Evolutionary conservation across 2,797 vertebrate species (phyloP).

Genomic region (Tenualosa ilisha): DNA sequence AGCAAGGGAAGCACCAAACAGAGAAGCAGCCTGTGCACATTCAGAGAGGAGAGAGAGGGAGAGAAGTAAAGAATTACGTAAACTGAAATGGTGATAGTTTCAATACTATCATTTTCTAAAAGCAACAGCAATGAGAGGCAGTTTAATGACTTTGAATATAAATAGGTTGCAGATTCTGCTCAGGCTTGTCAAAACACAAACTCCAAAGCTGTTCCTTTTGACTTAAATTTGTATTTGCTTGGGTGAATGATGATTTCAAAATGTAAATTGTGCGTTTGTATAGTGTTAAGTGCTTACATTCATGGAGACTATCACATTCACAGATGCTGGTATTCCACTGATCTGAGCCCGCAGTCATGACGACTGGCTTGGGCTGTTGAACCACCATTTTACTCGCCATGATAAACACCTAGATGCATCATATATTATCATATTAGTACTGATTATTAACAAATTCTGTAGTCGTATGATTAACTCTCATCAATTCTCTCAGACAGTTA

Average conservation of each 20-base stretch:
- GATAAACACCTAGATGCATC: slow-evolving; percentile 15
- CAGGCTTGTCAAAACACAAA: background rate
- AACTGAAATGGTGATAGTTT: no score
- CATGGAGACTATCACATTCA: slow-evolving; percentile 52
- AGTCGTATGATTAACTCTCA: no score
- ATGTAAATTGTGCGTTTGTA: background rate
- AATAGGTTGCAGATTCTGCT: background rate
- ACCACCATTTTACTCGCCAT: slow-evolving; percentile 52
- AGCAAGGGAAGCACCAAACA: slow-evolving; percentile 68
- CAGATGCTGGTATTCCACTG: slow-evolving; percentile 56
- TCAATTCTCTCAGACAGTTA: no score
- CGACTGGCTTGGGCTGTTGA: slow-evolving; percentile 54
- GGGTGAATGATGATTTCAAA: background rate
- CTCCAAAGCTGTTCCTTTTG: background rate
- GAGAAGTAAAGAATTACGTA: no score
- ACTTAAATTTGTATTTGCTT: background rate
- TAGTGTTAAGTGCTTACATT: slow-evolving; percentile 49
- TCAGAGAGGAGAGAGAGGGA: background rate
- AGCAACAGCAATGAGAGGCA: no score
- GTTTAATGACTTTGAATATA: background rate
- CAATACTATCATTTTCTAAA: no score
- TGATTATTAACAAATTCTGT: no score
- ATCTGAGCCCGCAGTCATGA: slow-evolving; percentile 33
- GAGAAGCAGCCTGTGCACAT: slow-evolving; percentile 63
- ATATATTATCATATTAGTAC: no score